Conservation (phyloP, 92 coral and sea anemone genomes). For the Parazoanthus swiftii region DNA sequence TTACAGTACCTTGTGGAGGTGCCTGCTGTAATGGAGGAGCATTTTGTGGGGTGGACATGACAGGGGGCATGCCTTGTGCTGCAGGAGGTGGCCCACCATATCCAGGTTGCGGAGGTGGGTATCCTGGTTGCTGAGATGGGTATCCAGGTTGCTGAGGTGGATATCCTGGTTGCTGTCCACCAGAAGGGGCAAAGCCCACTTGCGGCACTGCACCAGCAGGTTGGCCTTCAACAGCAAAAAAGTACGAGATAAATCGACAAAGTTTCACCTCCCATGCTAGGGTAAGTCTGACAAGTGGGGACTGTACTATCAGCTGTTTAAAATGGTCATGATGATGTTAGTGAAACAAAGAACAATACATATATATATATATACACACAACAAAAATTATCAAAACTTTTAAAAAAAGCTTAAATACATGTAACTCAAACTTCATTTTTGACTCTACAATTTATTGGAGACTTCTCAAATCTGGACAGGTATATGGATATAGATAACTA, state of each 20-base stretch:
- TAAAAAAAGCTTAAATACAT: no score
- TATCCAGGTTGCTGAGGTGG: conserved; percentile 46
- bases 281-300: no score
- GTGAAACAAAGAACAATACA: no score
- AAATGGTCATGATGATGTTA: no score
- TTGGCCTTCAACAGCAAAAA: not conserved
- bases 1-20: conserved; percentile 45
- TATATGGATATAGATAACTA: no score
- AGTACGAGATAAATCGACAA: not conserved
- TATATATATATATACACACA: no score
- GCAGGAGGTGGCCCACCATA: conserved; percentile 55
- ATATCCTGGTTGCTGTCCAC: conserved; percentile 31
- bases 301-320: no score
- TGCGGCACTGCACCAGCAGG: conserved; percentile 44
- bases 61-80: conserved; percentile 46
- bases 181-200: conserved; percentile 65
- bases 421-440: no score
- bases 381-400: no score
- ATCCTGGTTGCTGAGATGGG: conserved; percentile 41
- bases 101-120: conserved; percentile 50
- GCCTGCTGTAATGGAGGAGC: conserved; percentile 49
- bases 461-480: no score
- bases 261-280: not conserved
- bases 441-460: no score
- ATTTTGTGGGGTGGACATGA: conserved; percentile 48